Percentiles rank a stretch among this genome's conserved stretches.
These are phyloP conservation scores for Drosophila trapezifrons DNA, from an alignment of 1,140 invertebrate species.

Conservation along the genomic window DNA sequence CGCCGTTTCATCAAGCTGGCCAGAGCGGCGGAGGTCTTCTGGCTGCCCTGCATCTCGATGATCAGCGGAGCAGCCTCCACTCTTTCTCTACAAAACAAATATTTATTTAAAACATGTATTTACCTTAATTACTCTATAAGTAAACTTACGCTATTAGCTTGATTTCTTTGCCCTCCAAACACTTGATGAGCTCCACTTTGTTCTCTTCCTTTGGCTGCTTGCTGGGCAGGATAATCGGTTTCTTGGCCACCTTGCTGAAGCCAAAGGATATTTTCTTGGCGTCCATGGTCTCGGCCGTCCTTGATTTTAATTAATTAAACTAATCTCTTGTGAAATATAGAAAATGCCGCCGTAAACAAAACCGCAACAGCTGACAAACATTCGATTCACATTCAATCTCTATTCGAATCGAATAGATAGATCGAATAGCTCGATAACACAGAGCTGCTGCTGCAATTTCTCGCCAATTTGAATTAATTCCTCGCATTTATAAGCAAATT, in stretches of 20 bases:
- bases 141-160: slow-evolving; percentile 88
- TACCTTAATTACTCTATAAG: not conserved
- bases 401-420: too few relatives aligned
- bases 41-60: slow-evolving; percentile 87
- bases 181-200: slow-evolving; percentile 89
- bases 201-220: slow-evolving; percentile 83
- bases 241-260: slow-evolving; percentile 89
- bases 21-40: slow-evolving; percentile 85
- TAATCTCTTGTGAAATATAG: slow-evolving; percentile 8
- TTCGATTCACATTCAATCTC: too few relatives aligned
- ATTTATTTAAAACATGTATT: not conserved
- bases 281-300: slow-evolving; percentile 72
- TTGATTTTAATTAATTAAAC: not conserved
- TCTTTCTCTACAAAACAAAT: slow-evolving; percentile 84
- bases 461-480: slow-evolving; percentile 26
- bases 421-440: too few relatives aligned
- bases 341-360: slow-evolving; percentile 66
- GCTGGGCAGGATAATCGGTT: slow-evolving; percentile 85
- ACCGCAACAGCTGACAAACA: slow-evolving; percentile 65
- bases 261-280: slow-evolving; percentile 91
- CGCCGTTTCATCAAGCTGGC: slow-evolving; percentile 79
- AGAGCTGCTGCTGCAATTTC: not conserved
- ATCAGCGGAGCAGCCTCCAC: slow-evolving; percentile 85
- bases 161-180: slow-evolving; percentile 89
- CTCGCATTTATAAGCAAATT: too few relatives aligned